Evolutionary conservation across 2,888 invertebrate species (phyloP).

Genomic region (Deilephila porcellus): DNA sequence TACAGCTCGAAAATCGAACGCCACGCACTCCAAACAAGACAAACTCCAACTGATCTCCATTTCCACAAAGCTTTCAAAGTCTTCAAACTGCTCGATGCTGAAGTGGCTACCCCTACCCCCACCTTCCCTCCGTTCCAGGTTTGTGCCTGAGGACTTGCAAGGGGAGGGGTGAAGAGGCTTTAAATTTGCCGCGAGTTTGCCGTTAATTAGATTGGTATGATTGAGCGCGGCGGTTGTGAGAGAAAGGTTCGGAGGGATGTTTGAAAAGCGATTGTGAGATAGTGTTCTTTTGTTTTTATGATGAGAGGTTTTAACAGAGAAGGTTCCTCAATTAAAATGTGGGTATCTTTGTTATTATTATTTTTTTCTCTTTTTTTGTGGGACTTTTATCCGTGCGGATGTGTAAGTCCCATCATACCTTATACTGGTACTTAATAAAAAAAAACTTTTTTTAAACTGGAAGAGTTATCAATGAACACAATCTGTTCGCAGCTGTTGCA

Average conservation of each 20-base stretch:
- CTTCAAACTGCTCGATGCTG: slow-evolving; percentile 23
- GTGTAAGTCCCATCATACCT: too few species aligned
- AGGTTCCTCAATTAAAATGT: too few species aligned
- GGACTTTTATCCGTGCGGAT: too few species aligned
- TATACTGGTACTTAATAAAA: too few species aligned
- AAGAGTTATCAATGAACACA: too few species aligned
- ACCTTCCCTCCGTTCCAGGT: neutral
- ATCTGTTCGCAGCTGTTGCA: too few species aligned
- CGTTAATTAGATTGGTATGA: slow-evolving; percentile 8
- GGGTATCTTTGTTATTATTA: too few species aligned
- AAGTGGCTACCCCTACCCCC: neutral
- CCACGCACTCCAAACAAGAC: neutral
- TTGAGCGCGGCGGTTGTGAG: neutral
- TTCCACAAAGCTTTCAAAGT: slow-evolving; percentile 25
- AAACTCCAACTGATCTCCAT: slow-evolving; percentile 16
- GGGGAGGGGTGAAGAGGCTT: neutral
- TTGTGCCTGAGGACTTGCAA: neutral
- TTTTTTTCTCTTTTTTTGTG: too few species aligned
- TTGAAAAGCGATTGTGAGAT: neutral
- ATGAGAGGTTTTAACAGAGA: too few species aligned
- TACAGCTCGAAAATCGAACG: neutral
- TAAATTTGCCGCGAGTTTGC: neutral
- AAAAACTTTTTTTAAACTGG: too few species aligned
- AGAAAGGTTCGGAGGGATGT: neutral
- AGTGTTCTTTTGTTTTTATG: too few species aligned